Evolutionary conservation across 2,113 vertebrate genomes (phyloP), one percentile per base, ranked within the genome.

Genomic region (Nansenia antarctica): DNA sequence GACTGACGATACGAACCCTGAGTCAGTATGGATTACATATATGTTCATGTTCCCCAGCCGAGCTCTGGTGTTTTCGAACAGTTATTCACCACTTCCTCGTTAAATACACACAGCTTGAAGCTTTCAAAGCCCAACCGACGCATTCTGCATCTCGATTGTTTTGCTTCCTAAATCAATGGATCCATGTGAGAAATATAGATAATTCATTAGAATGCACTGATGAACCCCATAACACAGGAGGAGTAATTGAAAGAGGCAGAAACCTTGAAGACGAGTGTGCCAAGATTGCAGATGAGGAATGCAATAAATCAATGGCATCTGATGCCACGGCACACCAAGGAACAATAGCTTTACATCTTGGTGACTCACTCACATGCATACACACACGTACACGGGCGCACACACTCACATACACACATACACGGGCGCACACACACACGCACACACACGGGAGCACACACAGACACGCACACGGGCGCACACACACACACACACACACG

Each of bases 261-360:
- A 57, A 52, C 52, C 63, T 71, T 32, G 39, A 68, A 78, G 61
- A 54, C 11, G 37, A 77, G 30, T 61, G 22, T 32, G 29, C 29
- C 3, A 20, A 61, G 29, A 54, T 22, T 54, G 49, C 18, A 26
- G 65, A 42, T 55, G 64, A 54, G 39, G 14, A 18, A 18, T 24
- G 27, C 42, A 15, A 69, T 61, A 65, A 75, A 65, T 69, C 66
- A 69, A 69, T 69, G 69, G 30, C 27, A 29, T 62, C 45, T 60
- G 67, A 69, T 60, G 66, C 67, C 47, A 69, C 34, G 61, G 61
- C n/a, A 29, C 59, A 32, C 59, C 27, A 3, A n/a, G 61, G 53
- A 72, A 39, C 37, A 60, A 69, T 69, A 62, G 49, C 61, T 69
- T 65, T 62, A 70, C 61, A 65, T 70, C 22, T 69, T 37, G 47